Conservation (phyloP, 1,140 invertebrate species). For the Cyclargus thomasi region DNA sequence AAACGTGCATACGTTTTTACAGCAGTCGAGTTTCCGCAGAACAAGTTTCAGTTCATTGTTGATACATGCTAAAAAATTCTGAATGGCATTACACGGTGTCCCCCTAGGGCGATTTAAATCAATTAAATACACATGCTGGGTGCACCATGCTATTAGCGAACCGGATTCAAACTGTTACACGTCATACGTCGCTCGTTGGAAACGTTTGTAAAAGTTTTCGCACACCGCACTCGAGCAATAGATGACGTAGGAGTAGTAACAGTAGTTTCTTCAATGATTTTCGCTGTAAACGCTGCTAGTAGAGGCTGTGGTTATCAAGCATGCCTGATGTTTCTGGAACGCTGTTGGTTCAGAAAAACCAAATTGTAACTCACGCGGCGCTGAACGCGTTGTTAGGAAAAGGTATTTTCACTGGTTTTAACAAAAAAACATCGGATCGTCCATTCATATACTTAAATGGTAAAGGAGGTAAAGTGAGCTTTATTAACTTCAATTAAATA, state of each 20-base stretch:
- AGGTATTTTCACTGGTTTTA: not conserved
- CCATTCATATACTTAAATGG: conserved; percentile 1
- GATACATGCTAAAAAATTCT: conserved; percentile 3
- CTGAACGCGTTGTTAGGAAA: not conserved
- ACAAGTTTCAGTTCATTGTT: conserved; percentile 3
- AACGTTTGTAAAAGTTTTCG: not conserved
- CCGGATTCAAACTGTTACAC: not conserved
- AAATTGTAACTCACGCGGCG: conserved; percentile 2
- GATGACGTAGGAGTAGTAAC: not conserved
- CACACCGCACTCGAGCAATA: not conserved
- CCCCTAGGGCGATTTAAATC: conserved; percentile 2
- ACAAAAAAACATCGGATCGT: not conserved
- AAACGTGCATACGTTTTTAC: not conserved
- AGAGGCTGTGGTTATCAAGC: not conserved
- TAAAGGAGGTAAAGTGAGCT: not conserved
- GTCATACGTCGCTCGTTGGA: not conserved
- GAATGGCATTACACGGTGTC: not conserved
- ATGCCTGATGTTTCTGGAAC: not conserved
- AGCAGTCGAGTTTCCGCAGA: not conserved
- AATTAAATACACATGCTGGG: not conserved
- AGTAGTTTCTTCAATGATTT: not conserved
- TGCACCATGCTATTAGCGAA: not conserved
- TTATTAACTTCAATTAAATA: not conserved
- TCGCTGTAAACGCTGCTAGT: not conserved
- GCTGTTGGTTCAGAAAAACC: not conserved